Percentiles rank a stretch among this genome's conserved stretches.
phyloP scores from a whole-genome alignment of 2,797 vertebrate species.

The Ciconia nigra region DNA sequence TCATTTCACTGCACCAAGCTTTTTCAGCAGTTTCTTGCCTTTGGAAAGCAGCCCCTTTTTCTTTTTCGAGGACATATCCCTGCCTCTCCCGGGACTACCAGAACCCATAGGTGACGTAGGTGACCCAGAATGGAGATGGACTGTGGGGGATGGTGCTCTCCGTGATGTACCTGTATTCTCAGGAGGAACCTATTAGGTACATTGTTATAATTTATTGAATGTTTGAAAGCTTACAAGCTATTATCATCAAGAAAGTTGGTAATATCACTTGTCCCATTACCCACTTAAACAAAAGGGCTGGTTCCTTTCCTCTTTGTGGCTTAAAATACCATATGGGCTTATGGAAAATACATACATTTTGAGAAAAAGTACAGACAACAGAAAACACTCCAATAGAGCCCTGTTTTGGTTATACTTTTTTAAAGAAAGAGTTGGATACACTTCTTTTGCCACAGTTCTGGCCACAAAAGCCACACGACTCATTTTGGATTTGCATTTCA shows the following conservation, averaged over 20 bases:
- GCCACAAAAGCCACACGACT: neutral
- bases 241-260: constrained; percentile 48
- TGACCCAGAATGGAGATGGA: constrained; percentile 84
- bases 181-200: constrained; percentile 92
- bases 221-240: constrained; percentile 44
- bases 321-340: neutral
- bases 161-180: constrained; percentile 90
- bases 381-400: neutral
- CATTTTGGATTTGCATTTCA: constrained; percentile 10
- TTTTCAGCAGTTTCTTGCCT: constrained; percentile 94
- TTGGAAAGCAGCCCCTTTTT: constrained; percentile 96
- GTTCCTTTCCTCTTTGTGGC: constrained; percentile 2
- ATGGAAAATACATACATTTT: neutral
- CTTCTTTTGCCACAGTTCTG: neutral
- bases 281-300: constrained; percentile 46
- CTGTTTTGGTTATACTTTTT: neutral
- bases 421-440: neutral
- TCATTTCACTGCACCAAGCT: constrained; percentile 91
- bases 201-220: constrained; percentile 74
- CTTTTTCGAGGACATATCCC: constrained; percentile 89
- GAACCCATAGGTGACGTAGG: constrained; percentile 86
- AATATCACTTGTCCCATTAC: constrained; percentile 40
- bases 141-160: constrained; percentile 89
- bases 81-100: constrained; percentile 86
- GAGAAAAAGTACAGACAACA: neutral